phyloP scores from a whole-genome alignment of 2,888 invertebrate genomes.

The Pristionchus entomophagus region DNA sequence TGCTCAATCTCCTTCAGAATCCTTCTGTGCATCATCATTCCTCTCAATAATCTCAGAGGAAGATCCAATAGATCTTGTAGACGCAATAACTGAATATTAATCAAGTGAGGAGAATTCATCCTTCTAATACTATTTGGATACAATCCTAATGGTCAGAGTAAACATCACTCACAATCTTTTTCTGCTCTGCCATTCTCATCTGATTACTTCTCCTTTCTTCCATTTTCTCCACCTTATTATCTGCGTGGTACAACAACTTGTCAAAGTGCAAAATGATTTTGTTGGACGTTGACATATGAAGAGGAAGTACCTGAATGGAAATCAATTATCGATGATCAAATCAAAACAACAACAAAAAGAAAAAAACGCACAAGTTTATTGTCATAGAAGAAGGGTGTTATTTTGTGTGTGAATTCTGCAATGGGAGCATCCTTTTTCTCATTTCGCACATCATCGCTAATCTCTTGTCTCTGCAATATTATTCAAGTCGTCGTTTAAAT shows the following conservation, averaged over 20 bases:
- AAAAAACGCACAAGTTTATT: neutral
- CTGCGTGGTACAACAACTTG: neutral
- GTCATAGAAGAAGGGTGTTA: constrained; percentile 27
- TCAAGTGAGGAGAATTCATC: too few relatives aligned
- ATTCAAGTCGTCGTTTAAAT: neutral
- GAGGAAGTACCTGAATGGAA: neutral
- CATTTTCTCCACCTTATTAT: neutral
- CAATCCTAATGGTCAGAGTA: neutral
- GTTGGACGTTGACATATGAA: neutral
- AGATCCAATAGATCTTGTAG: constrained; percentile 22
- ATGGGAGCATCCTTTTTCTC: neutral
- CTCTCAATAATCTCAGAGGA: neutral
- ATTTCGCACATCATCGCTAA: neutral
- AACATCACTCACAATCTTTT: neutral
- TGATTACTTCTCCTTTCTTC: neutral
- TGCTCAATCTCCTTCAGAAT: constrained; percentile 30
- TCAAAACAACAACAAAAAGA: too few relatives aligned
- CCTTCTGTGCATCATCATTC: constrained; percentile 10
- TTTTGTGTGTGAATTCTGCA: neutral
- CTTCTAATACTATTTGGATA: neutral
- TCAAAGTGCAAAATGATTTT: neutral
- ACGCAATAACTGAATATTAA: neutral
- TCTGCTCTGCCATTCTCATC: neutral
- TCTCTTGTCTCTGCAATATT: neutral
- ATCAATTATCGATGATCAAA: too few relatives aligned